Conservation (phyloP, 2,888 invertebrate genomes). For the Calliphora vomitoria region DNA sequence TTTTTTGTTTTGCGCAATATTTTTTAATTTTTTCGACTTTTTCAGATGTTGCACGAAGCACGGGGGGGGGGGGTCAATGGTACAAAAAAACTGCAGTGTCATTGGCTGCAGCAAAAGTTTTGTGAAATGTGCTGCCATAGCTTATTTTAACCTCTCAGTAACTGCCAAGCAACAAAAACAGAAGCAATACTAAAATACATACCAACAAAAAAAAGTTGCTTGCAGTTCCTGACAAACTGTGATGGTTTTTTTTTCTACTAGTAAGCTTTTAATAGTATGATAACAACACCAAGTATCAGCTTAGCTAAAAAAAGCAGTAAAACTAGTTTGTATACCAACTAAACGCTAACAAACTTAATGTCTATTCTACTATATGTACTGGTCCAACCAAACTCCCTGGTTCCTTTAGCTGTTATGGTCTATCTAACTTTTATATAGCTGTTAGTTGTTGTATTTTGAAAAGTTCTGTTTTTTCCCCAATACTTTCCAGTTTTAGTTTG, state of each 20-base stretch:
- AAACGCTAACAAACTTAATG: constrained; percentile 10
- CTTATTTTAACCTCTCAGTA: constrained; percentile 61
- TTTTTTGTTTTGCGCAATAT: constrained; percentile 36
- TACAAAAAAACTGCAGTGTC: constrained; percentile 51
- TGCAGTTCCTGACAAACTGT: background rate
- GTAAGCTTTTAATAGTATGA: constrained; percentile 59
- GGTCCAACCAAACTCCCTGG: background rate
- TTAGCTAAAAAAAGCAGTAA: background rate
- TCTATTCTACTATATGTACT: too few species aligned
- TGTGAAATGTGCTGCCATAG: constrained; percentile 49
- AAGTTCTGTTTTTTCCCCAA: background rate
- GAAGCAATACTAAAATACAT: background rate
- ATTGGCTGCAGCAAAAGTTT: constrained; percentile 64
- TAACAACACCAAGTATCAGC: constrained; percentile 37
- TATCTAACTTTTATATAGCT: background rate
- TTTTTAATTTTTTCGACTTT: background rate
- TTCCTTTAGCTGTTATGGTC: background rate
- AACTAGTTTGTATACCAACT: background rate
- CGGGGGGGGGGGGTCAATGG: background rate
- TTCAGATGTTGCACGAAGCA: background rate
- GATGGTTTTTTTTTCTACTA: constrained; percentile 16
- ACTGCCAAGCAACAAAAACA: constrained; percentile 32
- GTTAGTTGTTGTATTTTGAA: background rate
- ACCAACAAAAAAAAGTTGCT: background rate
- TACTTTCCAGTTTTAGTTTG: constrained; percentile 32